Base-by-base conservation (phyloP, 35 echinoderm and acorn worm species). In the Ptychodera flava region DNA sequence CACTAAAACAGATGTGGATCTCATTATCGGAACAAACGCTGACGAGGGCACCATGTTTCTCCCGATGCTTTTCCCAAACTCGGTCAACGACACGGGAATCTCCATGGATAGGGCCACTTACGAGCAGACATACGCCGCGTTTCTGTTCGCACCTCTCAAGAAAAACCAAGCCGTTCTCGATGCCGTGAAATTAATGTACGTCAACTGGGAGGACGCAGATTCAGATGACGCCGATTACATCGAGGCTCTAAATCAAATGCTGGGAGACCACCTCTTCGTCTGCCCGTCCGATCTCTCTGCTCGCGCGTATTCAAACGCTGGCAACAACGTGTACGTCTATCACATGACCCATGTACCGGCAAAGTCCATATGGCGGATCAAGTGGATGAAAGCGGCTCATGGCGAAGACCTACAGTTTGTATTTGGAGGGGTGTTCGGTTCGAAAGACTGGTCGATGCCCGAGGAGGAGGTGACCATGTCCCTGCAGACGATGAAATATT, bases 351-450 rank as follows among this genome's bases (percentile, higher is more conserved):
- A 97, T 84, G 29, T 82, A 36, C 92, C 95, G 22, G 29, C 31
- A 16, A 52, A 31, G 28, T 90, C 80, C 15, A 34, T 81, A 32
- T 81, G 16, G 33, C 36, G 30, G 2, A 1, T 36, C 6, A 78
- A 84, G 30, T 93, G 88, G 92, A 31, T 90, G 80, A 85, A 85
- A 34, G 88, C 80, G n/a, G 84, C 81, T 1, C 92, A 93, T 30
- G 92, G 82, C 1, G 92, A 93, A 77, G 92, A 93, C 31, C 1
- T 93, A 33, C 88, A 81, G 33, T 93, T 87, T 28, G 27, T 93
- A 29, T 97, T 97, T 79, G 89, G 86, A 30, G 90, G 89, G 86
- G 92, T 78, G 30, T 88, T 97, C 29, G 89, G 91, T 78, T 45
- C 78, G 27, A 78, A 15, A 0, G 77, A 30, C 31, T 33, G 22